These are phyloP conservation scores for Lagria hirta DNA, from an alignment of 2,888 invertebrate species.

Conservation along the genomic window DNA sequence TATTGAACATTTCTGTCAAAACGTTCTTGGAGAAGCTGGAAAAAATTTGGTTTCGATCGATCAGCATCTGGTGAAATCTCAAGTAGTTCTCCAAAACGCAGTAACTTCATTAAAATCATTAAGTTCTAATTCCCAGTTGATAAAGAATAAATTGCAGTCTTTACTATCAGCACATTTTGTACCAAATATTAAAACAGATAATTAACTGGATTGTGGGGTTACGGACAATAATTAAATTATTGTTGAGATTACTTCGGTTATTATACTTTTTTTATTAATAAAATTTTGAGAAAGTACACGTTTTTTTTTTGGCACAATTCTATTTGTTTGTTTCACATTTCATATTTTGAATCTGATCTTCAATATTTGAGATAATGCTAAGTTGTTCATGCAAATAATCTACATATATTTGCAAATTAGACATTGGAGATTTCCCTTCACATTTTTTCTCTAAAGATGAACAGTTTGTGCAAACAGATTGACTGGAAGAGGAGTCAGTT, in stretches of 20 bases:
- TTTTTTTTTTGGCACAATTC: too few species aligned
- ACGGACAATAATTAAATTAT: too few species aligned
- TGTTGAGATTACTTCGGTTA: constrained; percentile 9
- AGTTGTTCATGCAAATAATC: constrained; percentile 15
- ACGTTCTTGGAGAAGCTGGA: constrained; percentile 41
- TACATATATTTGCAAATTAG: constrained; percentile 9
- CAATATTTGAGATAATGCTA: constrained; percentile 8
- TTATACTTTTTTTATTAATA: too few species aligned
- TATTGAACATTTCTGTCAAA: constrained; percentile 41
- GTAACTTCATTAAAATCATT: constrained; percentile 47
- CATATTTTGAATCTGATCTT: constrained; percentile 10
- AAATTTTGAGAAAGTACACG: too few species aligned
- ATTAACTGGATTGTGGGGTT: too few species aligned
- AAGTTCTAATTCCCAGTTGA: constrained; percentile 43
- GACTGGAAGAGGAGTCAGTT: not conserved
- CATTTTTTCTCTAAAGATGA: too few species aligned
- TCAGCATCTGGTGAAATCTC: constrained; percentile 49
- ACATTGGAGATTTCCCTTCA: constrained; percentile 1
- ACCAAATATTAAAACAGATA: constrained; percentile 40
- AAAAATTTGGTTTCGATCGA: constrained; percentile 45
- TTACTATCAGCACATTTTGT: constrained; percentile 48
- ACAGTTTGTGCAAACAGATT: too few species aligned
- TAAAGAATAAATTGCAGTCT: constrained; percentile 48
- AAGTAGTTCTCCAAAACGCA: constrained; percentile 49
- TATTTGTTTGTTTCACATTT: too few species aligned